Conservation (phyloP, 2,888 invertebrate species). For the Diachrysia chrysitis region DNA sequence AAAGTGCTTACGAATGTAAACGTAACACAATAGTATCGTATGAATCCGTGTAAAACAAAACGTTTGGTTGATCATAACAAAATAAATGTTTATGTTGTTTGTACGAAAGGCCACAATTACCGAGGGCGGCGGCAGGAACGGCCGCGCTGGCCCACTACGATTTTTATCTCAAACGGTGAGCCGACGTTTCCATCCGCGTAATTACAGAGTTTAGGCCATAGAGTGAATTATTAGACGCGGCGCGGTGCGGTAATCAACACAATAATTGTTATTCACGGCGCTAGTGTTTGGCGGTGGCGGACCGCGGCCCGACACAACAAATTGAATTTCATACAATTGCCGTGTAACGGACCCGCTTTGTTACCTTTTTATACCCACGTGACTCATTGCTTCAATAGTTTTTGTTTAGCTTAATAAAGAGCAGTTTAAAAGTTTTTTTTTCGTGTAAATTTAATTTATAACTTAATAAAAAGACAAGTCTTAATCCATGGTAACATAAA, state of each 20-base stretch:
- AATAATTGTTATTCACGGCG: slow-evolving; percentile 85
- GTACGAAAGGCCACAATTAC: slow-evolving; percentile 77
- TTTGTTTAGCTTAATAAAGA: slow-evolving; percentile 61
- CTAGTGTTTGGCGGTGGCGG: slow-evolving; percentile 69
- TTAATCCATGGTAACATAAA: slow-evolving; percentile 49
- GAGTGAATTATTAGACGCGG: slow-evolving; percentile 87
- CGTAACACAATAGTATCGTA: slow-evolving; percentile 49
- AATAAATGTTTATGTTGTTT: slow-evolving; percentile 84
- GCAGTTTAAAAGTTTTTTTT: slow-evolving; percentile 41
- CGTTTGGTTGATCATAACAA: slow-evolving; percentile 67
- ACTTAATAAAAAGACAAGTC: slow-evolving; percentile 37
- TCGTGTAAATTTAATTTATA: slow-evolving; percentile 49
- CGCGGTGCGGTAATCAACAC: slow-evolving; percentile 82
- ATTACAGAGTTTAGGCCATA: slow-evolving; percentile 87
- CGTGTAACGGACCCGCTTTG: slow-evolving; percentile 72
- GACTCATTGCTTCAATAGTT: slow-evolving; percentile 31
- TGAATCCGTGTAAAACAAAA: slow-evolving; percentile 58
- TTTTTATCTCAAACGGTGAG: slow-evolving; percentile 88
- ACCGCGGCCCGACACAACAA: slow-evolving; percentile 60
- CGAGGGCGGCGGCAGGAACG: slow-evolving; percentile 66
- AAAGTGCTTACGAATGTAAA: slow-evolving; percentile 29
- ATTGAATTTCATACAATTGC: slow-evolving; percentile 82
- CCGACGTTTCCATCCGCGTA: slow-evolving; percentile 85
- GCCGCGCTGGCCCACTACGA: slow-evolving; percentile 67
- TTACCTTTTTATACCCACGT: slow-evolving; percentile 65